Evolutionary conservation across 2,113 vertebrate genomes (phyloP).

Genomic region (Empidonax alnorum): DNA sequence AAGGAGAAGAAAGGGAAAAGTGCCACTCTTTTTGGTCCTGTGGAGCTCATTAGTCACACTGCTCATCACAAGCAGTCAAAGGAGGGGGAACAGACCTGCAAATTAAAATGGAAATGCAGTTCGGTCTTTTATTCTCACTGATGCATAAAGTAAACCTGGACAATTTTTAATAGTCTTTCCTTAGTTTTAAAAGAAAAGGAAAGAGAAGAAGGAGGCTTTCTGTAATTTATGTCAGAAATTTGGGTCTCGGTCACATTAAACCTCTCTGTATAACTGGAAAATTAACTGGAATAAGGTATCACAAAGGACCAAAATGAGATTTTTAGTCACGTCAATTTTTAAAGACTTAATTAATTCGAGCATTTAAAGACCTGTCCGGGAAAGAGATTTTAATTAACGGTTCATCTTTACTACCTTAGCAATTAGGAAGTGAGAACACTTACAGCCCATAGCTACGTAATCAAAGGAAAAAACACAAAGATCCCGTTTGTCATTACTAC

Average conservation of each 20-base stretch:
- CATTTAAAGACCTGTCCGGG: neutral
- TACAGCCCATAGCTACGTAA: constrained; percentile 12
- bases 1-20: constrained; percentile 61
- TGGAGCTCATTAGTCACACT: constrained; percentile 63
- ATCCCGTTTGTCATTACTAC: constrained; percentile 1
- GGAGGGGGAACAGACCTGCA: constrained; percentile 62
- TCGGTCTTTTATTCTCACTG: constrained; percentile 59
- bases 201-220: constrained; percentile 51
- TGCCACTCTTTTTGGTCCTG: constrained; percentile 45
- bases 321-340: constrained; percentile 48
- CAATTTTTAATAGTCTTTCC: constrained; percentile 55
- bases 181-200: constrained; percentile 36
- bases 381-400: constrained; percentile 52
- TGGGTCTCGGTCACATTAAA: constrained; percentile 19
- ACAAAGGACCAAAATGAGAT: constrained; percentile 41
- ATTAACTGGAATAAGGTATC: constrained; percentile 18
- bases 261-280: constrained; percentile 18
- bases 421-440: constrained; percentile 55
- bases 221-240: constrained; percentile 43
- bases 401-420: constrained; percentile 48
- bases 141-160: constrained; percentile 66
- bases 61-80: constrained; percentile 62
- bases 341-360: constrained; percentile 48
- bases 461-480: constrained; percentile 16
- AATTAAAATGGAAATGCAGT: constrained; percentile 63